Evolutionary conservation across 37 sponge, comb jelly and placozoan genomes (phyloP), one percentile per base, ranked within the genome.

Genomic region (Halisarca cf. caerulea): DNA sequence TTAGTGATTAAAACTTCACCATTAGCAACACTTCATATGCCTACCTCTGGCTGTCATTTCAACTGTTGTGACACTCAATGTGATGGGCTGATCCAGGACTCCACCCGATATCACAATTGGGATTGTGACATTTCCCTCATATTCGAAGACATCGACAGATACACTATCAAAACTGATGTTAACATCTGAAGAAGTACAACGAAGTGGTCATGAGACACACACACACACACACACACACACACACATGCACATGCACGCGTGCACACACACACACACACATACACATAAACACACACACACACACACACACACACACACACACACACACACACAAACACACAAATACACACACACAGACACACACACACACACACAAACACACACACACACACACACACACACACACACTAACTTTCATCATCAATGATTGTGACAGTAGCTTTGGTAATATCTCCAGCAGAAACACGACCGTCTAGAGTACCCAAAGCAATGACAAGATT

Each of bases 91-190:
- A 41, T 74, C 77, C 24, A 74, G 77, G 2, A 38, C 42, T 8
- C 77, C 77, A 41, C 77, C 77, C 14, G 45, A n/a, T 40, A 74
- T 5, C 24, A 74, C 77, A 37, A 74, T 9, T 1, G 77, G 77
- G 2, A 74, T 9, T 2, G 42, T 40, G 25, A 74, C 43, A 41
- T 36, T 40, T 40, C 4, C 45, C 23, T 44, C 42, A 25, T 43
- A 44, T 40, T 74, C 77, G 24, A 74, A 44, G 24, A 74, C 77
- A 44, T 41, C 77, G 18, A 14, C 42, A 1, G 77, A 37, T 24
- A 20, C 45, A 2, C 0, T 21, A 36, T 23, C 45, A 43, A 74
- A 74, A 37, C 23, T 9, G 42, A 74, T 0, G 2, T n/a, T 23
- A 4, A 74, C 77, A 23, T 41, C 77, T 74, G 45, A 1, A 69